These are phyloP conservation scores for Valencia hispanica DNA, from an alignment of 2,797 vertebrate species.

Conservation along the genomic window DNA sequence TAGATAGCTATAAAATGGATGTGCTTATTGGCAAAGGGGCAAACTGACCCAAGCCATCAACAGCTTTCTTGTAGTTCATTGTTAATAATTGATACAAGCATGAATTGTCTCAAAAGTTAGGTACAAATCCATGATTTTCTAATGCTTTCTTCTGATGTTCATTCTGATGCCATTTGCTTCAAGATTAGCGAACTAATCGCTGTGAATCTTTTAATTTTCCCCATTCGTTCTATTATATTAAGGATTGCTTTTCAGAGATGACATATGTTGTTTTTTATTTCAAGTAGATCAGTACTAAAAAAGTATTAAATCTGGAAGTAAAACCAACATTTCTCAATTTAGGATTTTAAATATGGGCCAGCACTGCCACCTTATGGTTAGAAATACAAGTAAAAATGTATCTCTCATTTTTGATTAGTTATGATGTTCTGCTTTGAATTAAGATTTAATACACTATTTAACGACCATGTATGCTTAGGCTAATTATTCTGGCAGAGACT, in stretches of 20 bases:
- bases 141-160: not conserved
- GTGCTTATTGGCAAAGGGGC: not conserved
- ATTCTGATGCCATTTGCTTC: too few species aligned
- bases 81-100: too few species aligned
- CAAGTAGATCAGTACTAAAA: too few species aligned
- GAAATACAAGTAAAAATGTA: not conserved
- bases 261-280: not conserved
- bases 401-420: not conserved
- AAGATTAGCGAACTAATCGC: not conserved
- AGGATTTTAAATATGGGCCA: not conserved
- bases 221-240: not conserved
- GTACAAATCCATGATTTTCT: not conserved
- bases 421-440: not conserved
- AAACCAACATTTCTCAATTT: too few species aligned
- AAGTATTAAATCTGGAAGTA: not conserved
- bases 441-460: not conserved
- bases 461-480: not conserved
- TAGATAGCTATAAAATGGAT: not conserved
- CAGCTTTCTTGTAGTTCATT: not conserved
- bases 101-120: not conserved
- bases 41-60: not conserved
- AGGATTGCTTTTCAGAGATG: not conserved
- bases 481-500: not conserved
- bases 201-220: not conserved
- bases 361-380: not conserved